A percentile compares a stretch with the other conserved stretches of the same genome.
phyloP scores from a whole-genome alignment of 37 sponge, comb jelly and placozoan species.

The Corticium candelabrum region DNA sequence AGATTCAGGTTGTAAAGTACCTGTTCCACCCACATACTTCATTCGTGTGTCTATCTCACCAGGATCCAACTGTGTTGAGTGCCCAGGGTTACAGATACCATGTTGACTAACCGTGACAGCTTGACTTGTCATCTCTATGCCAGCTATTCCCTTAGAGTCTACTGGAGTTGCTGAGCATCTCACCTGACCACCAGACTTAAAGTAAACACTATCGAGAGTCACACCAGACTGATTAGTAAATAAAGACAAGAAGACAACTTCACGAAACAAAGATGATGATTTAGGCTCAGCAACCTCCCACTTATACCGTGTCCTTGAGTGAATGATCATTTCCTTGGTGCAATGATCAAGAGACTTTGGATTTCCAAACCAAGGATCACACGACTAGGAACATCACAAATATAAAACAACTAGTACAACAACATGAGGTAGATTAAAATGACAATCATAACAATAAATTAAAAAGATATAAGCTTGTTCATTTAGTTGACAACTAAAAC shows the following conservation, averaged over 20 bases:
- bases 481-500: too few species aligned
- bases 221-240: background rate
- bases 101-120: background rate
- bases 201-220: background rate
- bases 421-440: too few species aligned
- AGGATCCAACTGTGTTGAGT: background rate
- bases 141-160: background rate
- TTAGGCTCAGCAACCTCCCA: background rate
- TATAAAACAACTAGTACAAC: too few species aligned
- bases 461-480: too few species aligned
- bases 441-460: too few species aligned
- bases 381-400: too few species aligned
- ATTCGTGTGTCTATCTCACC: background rate
- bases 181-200: background rate
- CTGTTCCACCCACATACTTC: too few species aligned
- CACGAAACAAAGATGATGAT: background rate
- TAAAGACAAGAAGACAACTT: background rate
- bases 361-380: background rate
- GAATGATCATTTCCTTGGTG: background rate
- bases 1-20: background rate
- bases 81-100: background rate
- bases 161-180: background rate
- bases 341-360: background rate
- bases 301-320: background rate
- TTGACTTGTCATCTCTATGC: background rate